These are phyloP conservation scores for Lissonota sp. DNA, from an alignment of 2,888 invertebrate species.

Conservation along the genomic window DNA sequence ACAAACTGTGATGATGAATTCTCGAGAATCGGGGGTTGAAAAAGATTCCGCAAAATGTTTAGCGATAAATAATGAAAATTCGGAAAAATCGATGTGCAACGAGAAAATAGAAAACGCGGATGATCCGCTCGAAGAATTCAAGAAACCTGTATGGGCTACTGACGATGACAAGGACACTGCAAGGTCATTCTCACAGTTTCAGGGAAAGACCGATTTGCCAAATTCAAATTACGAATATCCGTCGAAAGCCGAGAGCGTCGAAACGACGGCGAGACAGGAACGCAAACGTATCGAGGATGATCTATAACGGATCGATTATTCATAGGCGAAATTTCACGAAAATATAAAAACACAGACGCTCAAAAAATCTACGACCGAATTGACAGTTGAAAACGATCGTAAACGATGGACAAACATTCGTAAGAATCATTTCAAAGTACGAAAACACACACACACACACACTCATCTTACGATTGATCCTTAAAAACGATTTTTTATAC, in stretches of 20 bases:
- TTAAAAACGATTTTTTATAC: constrained; percentile 57
- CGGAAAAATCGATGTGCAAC: not conserved
- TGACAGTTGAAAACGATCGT: constrained; percentile 31
- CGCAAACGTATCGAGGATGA: constrained; percentile 75
- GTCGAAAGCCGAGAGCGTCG: constrained; percentile 55
- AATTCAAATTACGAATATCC: constrained; percentile 47
- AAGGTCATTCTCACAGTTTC: constrained; percentile 55
- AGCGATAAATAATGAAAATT: constrained; percentile 38
- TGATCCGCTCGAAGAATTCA: constrained; percentile 66
- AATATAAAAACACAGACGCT: not conserved
- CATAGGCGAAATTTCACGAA: constrained; percentile 18
- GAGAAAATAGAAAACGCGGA: constrained; percentile 12
- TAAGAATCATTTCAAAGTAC: constrained; percentile 28
- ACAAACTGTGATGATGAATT: not conserved
- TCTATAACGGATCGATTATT: constrained; percentile 71
- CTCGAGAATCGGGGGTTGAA: not conserved
- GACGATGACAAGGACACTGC: constrained; percentile 57
- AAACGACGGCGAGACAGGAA: constrained; percentile 61
- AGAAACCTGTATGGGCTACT: constrained; percentile 61
- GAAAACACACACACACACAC: constrained; percentile 24
- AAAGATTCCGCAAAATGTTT: not conserved
- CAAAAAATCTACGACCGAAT: constrained; percentile 24
- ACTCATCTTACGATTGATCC: constrained; percentile 23
- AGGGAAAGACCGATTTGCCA: constrained; percentile 56
- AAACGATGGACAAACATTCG: constrained; percentile 18